Evolutionary conservation across 1,140 invertebrate species (phyloP).

Genomic region (Pseudomyrmex gracilis): DNA sequence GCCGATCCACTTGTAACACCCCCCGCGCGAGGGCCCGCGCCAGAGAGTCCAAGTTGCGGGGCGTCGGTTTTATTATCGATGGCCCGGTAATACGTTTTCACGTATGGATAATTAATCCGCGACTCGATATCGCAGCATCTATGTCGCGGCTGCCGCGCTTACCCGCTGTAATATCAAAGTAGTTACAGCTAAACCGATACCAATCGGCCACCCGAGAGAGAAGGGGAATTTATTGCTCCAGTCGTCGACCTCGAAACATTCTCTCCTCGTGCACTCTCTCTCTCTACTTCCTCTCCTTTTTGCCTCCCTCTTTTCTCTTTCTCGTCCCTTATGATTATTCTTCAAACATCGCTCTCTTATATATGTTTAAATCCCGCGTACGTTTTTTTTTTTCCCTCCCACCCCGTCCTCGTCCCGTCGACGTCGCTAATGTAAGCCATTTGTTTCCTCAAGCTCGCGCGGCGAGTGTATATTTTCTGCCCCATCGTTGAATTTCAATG

Average conservation of each 20-base stretch:
- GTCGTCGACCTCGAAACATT: conserved; percentile 40
- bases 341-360: conserved; percentile 57
- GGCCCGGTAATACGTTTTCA: conserved; percentile 58
- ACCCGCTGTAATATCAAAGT: conserved; percentile 47
- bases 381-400: neutral
- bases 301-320: neutral
- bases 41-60: conserved; percentile 32
- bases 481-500: conserved; percentile 61
- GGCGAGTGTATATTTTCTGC: conserved; percentile 56
- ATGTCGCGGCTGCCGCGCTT: conserved; percentile 32
- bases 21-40: neutral
- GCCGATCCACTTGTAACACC: conserved; percentile 21
- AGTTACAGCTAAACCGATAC: conserved; percentile 60
- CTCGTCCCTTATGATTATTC: conserved; percentile 51
- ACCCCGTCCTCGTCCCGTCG: neutral
- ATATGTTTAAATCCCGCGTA: conserved; percentile 40
- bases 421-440: conserved; percentile 61
- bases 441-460: conserved; percentile 49
- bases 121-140: conserved; percentile 53
- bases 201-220: neutral
- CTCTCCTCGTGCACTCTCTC: conserved; percentile 9
- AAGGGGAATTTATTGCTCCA: conserved; percentile 39
- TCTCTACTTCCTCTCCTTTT: neutral
- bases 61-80: conserved; percentile 58
- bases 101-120: conserved; percentile 58